phyloP scores from a whole-genome alignment of 2,888 invertebrate species.

The Matsumyia berberina region DNA sequence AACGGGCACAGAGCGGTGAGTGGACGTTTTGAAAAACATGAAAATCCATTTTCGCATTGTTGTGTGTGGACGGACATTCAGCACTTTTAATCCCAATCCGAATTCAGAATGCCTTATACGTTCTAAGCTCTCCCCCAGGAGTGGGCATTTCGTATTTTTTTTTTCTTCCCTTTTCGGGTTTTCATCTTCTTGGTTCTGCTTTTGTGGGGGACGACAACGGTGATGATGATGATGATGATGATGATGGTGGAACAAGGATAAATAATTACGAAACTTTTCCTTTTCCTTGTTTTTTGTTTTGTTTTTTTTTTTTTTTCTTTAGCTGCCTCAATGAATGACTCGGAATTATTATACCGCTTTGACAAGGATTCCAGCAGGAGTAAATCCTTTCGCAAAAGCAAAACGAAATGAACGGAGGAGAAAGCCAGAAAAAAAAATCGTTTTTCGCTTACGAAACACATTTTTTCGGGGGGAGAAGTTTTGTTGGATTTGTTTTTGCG shows the following conservation, averaged over 20 bases:
- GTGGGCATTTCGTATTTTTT: slow-evolving; percentile 45
- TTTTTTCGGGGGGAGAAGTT: slow-evolving; percentile 39
- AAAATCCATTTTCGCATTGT: slow-evolving; percentile 65
- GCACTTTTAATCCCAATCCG: slow-evolving; percentile 57
- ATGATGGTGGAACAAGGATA: slow-evolving; percentile 72
- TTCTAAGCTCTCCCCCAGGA: slow-evolving; percentile 67
- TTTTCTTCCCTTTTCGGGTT: slow-evolving; percentile 24
- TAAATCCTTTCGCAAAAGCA: slow-evolving; percentile 67
- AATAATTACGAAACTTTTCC: slow-evolving; percentile 75
- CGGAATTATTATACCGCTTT: slow-evolving; percentile 71
- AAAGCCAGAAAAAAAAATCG: slow-evolving; percentile 28
- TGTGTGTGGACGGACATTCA: slow-evolving; percentile 59
- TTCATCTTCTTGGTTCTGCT: slow-evolving; percentile 41
- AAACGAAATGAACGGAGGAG: slow-evolving; percentile 65
- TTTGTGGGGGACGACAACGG: slow-evolving; percentile 29
- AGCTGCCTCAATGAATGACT: slow-evolving; percentile 70
- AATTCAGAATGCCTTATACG: slow-evolving; percentile 42
- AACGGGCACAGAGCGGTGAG: neutral
- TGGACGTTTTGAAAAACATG: slow-evolving; percentile 51
- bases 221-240: slow-evolving; percentile 58
- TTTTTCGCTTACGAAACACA: slow-evolving; percentile 56
- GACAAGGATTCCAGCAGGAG: slow-evolving; percentile 66
- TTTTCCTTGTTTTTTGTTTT: slow-evolving; percentile 46
- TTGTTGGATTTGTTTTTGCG: slow-evolving; percentile 60
- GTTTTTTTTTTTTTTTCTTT: slow-evolving; percentile 16